Evolutionary conservation across 2,888 invertebrate genomes (phyloP), one percentile per base, ranked within the genome.

Genomic region (Chironomus tentans): DNA sequence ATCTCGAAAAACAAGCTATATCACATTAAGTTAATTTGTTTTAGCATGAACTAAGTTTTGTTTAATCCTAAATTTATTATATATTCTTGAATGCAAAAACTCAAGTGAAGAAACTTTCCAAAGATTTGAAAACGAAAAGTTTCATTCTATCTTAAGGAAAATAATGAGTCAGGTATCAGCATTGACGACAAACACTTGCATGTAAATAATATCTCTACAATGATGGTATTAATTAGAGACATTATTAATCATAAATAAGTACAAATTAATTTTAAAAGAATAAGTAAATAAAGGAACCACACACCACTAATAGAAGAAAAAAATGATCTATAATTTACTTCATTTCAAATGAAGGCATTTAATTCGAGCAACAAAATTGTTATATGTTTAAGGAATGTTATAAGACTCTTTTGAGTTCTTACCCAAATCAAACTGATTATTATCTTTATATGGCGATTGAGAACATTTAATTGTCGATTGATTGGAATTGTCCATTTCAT

Each of bases 391-490:
- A 38, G 38, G 38, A 10, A 38, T 38, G 38, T 38, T 38, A 38
- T 38, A 38, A 38, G 56, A 15, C 56, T 56, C 56, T 56, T 56
- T 18, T 18, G 18, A 56, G 56, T 56, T 56, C 56, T 80, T 80
- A 80, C 80, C 80, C 78, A 80, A 78, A 56, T 76, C 76, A 78
- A 78, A 79, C 78, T 79, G 78, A 78, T 79, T 79, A 78, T 56
- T 74, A 47, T 78, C 78, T 78, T 78, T 78, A 78, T 79, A 79
- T 78, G 80, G 79, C 77, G 79, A 78, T 76, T 69, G 76, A 50
- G 69, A 76, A 38, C 15, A 47, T 61, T 24, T 24, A 56, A 6
- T 18, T n/a, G 13, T 38, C n/a, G 68, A 68, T 47, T 47, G 13
- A 22, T 38, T 56, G 56, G 15, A 56, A 56, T 56, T 56, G 56